Percentiles rank a stretch among this genome's conserved stretches.
Evolutionary conservation across 2,797 vertebrate genomes (phyloP).

Genomic region (Erpetoichthys calabaricus): DNA sequence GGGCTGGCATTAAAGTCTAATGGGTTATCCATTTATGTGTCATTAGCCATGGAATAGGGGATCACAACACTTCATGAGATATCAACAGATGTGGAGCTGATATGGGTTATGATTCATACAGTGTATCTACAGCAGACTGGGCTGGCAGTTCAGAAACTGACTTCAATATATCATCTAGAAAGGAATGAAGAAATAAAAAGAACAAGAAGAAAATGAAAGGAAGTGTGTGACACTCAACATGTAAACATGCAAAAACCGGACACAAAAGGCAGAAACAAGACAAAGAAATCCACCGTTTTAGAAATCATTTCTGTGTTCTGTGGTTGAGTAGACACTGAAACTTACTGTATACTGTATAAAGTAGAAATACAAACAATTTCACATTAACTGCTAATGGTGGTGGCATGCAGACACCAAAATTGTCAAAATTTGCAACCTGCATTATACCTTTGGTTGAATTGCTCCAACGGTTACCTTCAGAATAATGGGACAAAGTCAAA

Average conservation of each 20-base stretch:
- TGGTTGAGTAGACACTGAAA: conserved; percentile 28
- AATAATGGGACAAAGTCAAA: conserved; percentile 97
- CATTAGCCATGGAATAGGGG: no score
- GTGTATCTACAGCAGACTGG: no score
- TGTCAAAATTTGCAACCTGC: conserved; percentile 73
- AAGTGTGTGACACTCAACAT: conserved; percentile 23
- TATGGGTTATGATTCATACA: no score
- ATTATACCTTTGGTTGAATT: conserved; percentile 99
- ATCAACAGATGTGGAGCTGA: no score
- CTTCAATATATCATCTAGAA: conserved; percentile 27
- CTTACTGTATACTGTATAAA: conserved; percentile 28
- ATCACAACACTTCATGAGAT: no score
- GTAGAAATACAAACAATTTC: conserved; percentile 44
- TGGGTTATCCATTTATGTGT: no score
- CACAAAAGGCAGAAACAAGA: conserved; percentile 32
- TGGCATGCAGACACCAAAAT: conserved; percentile 75
- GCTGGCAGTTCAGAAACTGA: conserved; percentile 23
- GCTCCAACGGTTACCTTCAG: conserved; percentile 99
- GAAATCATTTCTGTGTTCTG: conserved; percentile 23
- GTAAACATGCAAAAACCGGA: conserved; percentile 44
- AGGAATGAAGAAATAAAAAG: conserved; percentile 29
- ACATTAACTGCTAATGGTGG: conserved; percentile 43
- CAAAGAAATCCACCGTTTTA: conserved; percentile 21
- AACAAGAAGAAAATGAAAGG: no score
- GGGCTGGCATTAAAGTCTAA: no score